Base-by-base conservation (phyloP, 2,113 vertebrate species). In the Phoenicopterus ruber region DNA sequence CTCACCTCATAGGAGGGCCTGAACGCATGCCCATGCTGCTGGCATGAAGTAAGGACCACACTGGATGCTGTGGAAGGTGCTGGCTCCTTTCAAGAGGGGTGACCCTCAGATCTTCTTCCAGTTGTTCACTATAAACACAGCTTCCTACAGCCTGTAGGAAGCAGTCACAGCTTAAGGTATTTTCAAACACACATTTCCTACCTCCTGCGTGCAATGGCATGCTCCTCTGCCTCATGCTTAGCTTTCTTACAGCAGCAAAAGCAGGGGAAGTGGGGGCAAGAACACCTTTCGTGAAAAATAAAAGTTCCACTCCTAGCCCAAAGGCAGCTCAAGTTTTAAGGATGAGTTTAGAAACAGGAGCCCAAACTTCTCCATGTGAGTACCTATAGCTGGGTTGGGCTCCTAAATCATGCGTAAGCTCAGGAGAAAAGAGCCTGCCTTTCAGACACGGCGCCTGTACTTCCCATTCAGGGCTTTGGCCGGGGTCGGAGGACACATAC, bases 21-120 rank as follows among this genome's bases (percentile, higher is more conserved):
- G 78, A 83, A 70, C 2, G 1, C 9, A 16, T 5, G 13, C 14
- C 58, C n/a, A 32, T 14, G 18, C 11, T 0, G 1, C 34, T 31
- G 15, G n/a, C 20, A 49, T 8, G 10, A 78, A 38, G 16, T 17
- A 67, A 34, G 24, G 25, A 73, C n/a, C n/a, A 52, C 2, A 4
- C 3, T 17, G 34, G 52, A 79, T 6, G 2, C 26, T 3, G 5
- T 24, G 40, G 12, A 67, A 11, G 10, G 26, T 57, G 9, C n/a
- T 32, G 22, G 18, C 10, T 29, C 19, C 40, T 82, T 79, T 80
- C 34, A 77, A 63, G 61, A 66, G 4, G 4, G 11, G 10, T 24
- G 24, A 72, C 5, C 29, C 22, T 85, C 52, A 86, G 32, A 34
- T 1, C 11, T 63, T 79, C 31, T 49, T 77, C 62, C n/a, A 21